These are phyloP conservation scores for Oasisia sp. DNA, from an alignment of 2,888 invertebrate species.

Conservation along the genomic window DNA sequence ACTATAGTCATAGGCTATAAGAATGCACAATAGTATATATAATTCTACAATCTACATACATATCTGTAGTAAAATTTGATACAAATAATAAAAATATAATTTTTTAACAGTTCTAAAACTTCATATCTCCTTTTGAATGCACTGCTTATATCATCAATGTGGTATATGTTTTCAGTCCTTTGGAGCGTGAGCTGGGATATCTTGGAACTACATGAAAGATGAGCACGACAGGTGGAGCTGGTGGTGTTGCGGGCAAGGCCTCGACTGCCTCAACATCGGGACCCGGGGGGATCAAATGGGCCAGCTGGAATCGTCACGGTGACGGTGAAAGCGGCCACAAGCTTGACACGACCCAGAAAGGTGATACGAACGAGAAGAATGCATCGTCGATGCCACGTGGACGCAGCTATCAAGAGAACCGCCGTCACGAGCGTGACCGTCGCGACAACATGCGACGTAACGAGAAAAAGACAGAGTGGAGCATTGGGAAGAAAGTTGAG, in stretches of 20 bases:
- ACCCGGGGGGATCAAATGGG: neutral
- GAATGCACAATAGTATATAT: too few species aligned
- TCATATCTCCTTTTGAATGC: too few species aligned
- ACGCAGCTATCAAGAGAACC: constrained; percentile 24
- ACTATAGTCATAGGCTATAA: too few species aligned
- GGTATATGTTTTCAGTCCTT: neutral
- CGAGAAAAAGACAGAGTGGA: neutral
- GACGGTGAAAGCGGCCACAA: constrained; percentile 8
- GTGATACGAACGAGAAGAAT: neutral
- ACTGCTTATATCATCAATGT: neutral
- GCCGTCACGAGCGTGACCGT: constrained; percentile 18
- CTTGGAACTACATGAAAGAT: constrained; percentile 1
- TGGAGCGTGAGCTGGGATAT: neutral
- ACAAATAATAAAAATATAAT: too few species aligned
- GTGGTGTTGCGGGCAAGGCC: neutral
- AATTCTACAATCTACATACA: too few species aligned
- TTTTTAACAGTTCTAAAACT: too few species aligned
- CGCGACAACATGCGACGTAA: neutral
- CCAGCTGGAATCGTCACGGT: neutral
- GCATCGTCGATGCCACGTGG: neutral
- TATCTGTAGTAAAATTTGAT: too few species aligned
- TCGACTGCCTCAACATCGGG: neutral
- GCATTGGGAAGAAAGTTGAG: neutral
- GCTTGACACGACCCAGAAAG: neutral
- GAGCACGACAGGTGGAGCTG: neutral